Base-by-base conservation (phyloP, 1,140 invertebrate species). In the Chrysomallon squamiferum region DNA sequence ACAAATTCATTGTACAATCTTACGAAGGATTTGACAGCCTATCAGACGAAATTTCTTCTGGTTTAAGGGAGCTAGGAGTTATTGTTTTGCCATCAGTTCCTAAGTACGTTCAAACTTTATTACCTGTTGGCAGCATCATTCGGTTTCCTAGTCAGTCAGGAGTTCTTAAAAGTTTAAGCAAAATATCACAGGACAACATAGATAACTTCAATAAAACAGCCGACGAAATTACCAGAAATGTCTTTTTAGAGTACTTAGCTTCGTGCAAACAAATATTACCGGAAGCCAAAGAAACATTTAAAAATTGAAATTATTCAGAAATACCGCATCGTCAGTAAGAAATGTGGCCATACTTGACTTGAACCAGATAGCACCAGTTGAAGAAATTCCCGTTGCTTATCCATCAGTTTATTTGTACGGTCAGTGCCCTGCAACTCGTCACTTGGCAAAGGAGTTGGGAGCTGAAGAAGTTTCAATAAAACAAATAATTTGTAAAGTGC, bases 61-160 rank as follows among this genome's bases (percentile, higher is more conserved):
- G 33, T 2, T 35, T 67, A 9, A 11, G 49, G 20, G 62, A 58
- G n/a, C 54, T 67, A 45, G 59, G 50, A 1, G 49, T 67, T 9
- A 35, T 43, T 2, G 59, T 62, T 18, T 50, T 67, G 15, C 41
- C 32, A n/a, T 30, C 27, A 11, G 11, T 67, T 9, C 65, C 65
- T 18, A 15, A 45, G 6, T 62, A 56, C 18, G 43, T 67, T 25
- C 20, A 59, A 20, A 38, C 54, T 41, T 11, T n/a, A 0, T n/a
- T 52, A 11, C 5, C 56, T 22, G 27, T 62, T 50, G 65, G 65
- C 6, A 22, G 4, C 25, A 35, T 62, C 15, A 35, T 67, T 29
- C 50, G 62, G 22, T 67, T 61, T 41, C 59, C 65, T 1, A 57
- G 13, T 15, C n/a, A 22, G 25, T n/a, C 30, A 0, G 65, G 65